These are phyloP conservation scores for Sebastes baramenuke DNA, from an alignment of 2,797 vertebrate genomes.

Conservation along the genomic window DNA sequence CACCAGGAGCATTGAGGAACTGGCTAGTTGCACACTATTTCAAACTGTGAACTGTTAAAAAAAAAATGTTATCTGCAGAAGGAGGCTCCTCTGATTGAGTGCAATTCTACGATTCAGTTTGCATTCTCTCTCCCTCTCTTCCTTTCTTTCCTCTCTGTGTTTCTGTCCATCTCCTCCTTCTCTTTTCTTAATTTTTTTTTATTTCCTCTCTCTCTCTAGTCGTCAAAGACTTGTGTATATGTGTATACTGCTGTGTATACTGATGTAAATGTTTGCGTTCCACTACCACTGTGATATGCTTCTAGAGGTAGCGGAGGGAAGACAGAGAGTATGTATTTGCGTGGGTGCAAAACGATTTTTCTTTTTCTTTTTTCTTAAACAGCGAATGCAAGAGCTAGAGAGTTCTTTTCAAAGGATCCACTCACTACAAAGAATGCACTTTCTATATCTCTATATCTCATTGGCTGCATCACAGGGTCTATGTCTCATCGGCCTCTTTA, in stretches of 20 bases:
- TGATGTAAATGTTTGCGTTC: conserved; percentile 82
- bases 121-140: conserved; percentile 33
- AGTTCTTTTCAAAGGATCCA: conserved; percentile 78
- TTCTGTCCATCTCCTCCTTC: conserved; percentile 34
- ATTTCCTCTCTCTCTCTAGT: conserved; percentile 46
- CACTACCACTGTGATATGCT: conserved; percentile 84
- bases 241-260: conserved; percentile 81
- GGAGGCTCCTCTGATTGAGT: conserved; percentile 66
- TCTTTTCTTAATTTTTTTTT: conserved; percentile 14
- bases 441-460: conserved; percentile 81
- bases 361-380: conserved; percentile 34
- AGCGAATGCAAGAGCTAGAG: conserved; percentile 74
- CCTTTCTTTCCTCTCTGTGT: conserved; percentile 2
- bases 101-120: conserved; percentile 46
- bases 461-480: conserved; percentile 82
- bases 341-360: conserved; percentile 63
- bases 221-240: conserved; percentile 78
- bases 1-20: conserved; percentile 45
- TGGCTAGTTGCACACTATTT: conserved; percentile 62
- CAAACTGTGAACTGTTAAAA: conserved; percentile 81
- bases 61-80: conserved; percentile 50
- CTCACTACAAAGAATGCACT: conserved; percentile 85
- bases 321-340: conserved; percentile 71
- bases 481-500: conserved; percentile 74
- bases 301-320: conserved; percentile 79